phyloP scores from a whole-genome alignment of 2,888 invertebrate species.

The Nomada goodeniana region DNA sequence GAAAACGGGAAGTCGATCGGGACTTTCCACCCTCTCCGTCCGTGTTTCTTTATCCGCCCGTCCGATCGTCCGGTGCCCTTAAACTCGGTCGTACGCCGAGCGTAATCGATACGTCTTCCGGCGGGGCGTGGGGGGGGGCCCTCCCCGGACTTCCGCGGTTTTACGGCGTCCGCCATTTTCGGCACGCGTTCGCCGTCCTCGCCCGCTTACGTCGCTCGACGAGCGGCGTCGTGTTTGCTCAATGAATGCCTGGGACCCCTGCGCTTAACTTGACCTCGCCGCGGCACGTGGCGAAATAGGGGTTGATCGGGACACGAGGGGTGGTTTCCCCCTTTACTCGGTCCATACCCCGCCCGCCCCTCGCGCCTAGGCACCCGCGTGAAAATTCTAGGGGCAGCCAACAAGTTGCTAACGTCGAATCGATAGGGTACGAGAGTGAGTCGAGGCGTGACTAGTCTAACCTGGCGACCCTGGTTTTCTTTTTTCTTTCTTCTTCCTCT shows the following conservation, averaged over 20 bases:
- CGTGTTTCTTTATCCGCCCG: conserved; percentile 30
- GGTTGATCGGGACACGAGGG: background rate
- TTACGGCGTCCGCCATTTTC: background rate
- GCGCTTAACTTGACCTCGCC: background rate
- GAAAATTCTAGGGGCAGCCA: conserved; percentile 71
- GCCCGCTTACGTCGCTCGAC: background rate
- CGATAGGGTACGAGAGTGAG: conserved; percentile 80
- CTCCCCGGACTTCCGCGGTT: conserved; percentile 9
- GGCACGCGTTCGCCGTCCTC: background rate
- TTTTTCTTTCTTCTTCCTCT: background rate
- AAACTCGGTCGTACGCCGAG: conserved; percentile 1
- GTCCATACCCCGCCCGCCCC: conserved; percentile 13
- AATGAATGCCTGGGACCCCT: conserved; percentile 11
- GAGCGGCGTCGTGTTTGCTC: conserved; percentile 20
- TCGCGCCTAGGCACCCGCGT: background rate
- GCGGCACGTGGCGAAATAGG: conserved; percentile 38
- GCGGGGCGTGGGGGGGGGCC: background rate
- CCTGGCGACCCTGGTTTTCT: conserved; percentile 17
- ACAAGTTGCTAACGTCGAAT: conserved; percentile 83
- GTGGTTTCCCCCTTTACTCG: background rate
- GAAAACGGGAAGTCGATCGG: conserved; percentile 30
- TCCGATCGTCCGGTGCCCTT: conserved; percentile 26
- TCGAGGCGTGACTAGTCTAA: conserved; percentile 61
- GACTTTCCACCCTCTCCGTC: conserved; percentile 32
- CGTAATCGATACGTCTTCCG: conserved; percentile 32